Conservation (phyloP, 2,888 invertebrate species). For the Xanthia togata region DNA sequence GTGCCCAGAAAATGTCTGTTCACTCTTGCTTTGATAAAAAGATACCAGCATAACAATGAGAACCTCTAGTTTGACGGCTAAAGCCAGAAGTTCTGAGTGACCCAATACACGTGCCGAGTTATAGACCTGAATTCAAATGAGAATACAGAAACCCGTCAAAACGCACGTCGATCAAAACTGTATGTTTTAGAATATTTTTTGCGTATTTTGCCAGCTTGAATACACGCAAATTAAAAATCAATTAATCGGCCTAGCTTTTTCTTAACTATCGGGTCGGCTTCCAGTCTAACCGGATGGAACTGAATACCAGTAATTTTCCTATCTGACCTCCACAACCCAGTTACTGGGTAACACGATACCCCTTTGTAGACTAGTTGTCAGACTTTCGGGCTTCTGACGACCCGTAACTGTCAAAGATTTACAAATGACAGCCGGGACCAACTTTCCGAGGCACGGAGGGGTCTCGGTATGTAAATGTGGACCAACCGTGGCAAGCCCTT, state of each 20-base stretch:
- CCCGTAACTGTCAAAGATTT: not conserved
- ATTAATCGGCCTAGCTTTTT: not conserved
- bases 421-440: not conserved
- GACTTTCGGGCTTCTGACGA: not conserved
- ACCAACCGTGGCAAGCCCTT: not conserved
- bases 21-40: not conserved
- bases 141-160: conserved; percentile 45
- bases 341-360: not conserved
- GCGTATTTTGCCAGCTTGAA: not conserved
- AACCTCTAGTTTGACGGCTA: conserved; percentile 22
- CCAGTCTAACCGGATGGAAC: not conserved
- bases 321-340: not conserved
- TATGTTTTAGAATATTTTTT: conserved; percentile 25
- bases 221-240: conserved; percentile 14
- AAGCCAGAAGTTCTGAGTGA: conserved; percentile 37
- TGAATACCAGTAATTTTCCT: not conserved
- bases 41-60: conserved; percentile 4
- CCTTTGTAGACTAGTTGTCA: not conserved
- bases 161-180: conserved; percentile 35
- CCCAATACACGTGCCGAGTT: conserved; percentile 57
- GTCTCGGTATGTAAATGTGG: no score
- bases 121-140: conserved; percentile 56
- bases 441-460: no score
- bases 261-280: no score
- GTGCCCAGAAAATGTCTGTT: not conserved